Evolutionary conservation across 1,140 invertebrate species (phyloP).

Genomic region (Saccostrea glomerata): DNA sequence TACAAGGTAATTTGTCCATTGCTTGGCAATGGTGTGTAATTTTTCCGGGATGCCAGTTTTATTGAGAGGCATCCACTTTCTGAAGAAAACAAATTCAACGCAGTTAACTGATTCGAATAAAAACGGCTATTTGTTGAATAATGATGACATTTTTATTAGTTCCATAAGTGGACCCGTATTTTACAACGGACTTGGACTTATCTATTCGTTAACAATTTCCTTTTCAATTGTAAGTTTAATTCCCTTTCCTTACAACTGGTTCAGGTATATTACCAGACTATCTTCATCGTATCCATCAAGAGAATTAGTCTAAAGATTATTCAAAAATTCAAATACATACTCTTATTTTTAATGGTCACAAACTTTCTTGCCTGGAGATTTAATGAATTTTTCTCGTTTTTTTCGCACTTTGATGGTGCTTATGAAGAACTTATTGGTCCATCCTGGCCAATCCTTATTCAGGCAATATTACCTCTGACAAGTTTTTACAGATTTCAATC

Average conservation of each 20-base stretch:
- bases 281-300: neutral
- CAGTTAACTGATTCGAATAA: neutral
- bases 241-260: neutral
- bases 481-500: slow-evolving; percentile 1
- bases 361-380: neutral
- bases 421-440: neutral
- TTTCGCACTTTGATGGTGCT: neutral
- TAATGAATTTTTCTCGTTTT: neutral
- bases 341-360: neutral
- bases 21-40: neutral
- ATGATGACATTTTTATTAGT: neutral
- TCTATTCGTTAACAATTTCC: neutral
- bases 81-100: neutral
- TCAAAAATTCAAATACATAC: neutral
- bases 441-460: neutral
- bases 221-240: neutral
- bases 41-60: neutral
- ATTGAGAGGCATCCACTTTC: neutral
- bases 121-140: neutral
- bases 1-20: neutral
- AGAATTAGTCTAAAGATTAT: neutral
- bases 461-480: neutral
- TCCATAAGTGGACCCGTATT: neutral
- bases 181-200: neutral
- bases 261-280: neutral